These are phyloP conservation scores for Pterocles burchelli DNA, from an alignment of 2,113 vertebrate species.

Conservation along the genomic window DNA sequence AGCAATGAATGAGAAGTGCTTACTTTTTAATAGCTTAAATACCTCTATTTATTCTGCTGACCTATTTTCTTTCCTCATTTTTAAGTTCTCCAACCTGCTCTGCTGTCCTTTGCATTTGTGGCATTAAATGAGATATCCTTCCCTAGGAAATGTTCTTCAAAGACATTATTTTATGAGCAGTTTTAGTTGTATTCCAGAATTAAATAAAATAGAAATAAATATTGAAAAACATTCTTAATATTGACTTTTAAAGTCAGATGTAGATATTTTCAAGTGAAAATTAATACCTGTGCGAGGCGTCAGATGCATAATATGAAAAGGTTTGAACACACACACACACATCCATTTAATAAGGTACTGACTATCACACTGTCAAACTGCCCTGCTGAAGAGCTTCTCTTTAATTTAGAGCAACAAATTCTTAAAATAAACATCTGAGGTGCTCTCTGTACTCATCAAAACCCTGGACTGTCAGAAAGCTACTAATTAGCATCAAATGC, in stretches of 20 bases:
- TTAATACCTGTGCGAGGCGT: not conserved
- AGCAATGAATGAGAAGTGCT: not conserved
- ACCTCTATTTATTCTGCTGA: not conserved
- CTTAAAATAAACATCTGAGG: conserved; percentile 1
- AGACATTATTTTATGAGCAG: not conserved
- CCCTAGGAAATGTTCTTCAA: not conserved
- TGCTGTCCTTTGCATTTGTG: not conserved
- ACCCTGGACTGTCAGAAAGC: conserved; percentile 1
- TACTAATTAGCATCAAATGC: conserved; percentile 1
- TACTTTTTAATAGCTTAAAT: not conserved
- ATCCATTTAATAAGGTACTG: not conserved
- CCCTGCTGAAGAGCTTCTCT: not conserved
- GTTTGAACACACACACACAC: not conserved
- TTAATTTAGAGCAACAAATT: not conserved
- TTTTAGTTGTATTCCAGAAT: not conserved
- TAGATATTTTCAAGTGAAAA: not conserved
- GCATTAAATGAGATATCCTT: not conserved
- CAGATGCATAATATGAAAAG: not conserved
- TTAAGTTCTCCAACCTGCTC: not conserved
- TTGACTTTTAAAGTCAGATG: not conserved
- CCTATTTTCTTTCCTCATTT: not conserved
- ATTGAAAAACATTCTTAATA: not conserved
- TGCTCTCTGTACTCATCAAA: not conserved
- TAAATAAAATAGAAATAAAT: not conserved
- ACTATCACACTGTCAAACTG: not conserved